Evolutionary conservation across 2,113 vertebrate species (phyloP).

Genomic region (Tupaia chinensis): DNA sequence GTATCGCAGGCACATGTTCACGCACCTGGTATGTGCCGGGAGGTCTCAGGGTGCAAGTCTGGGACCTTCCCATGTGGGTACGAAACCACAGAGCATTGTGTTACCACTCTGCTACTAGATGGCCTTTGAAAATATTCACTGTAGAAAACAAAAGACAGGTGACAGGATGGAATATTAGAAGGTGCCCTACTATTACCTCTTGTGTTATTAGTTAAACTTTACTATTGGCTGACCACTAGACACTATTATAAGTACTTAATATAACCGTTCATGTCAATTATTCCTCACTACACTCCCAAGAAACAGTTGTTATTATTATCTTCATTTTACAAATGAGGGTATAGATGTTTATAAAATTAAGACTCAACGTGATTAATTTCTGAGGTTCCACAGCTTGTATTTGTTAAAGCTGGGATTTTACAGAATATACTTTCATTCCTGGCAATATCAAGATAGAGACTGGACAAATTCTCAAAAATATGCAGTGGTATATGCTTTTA

Average conservation of each 20-base stretch:
- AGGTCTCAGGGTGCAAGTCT: too few relatives aligned
- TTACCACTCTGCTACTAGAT: too few relatives aligned
- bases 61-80: too few relatives aligned
- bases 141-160: not conserved
- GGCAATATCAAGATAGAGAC: not conserved
- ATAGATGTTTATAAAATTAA: not conserved
- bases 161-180: not conserved
- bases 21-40: too few relatives aligned
- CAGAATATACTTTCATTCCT: not conserved
- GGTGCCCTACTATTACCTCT: not conserved
- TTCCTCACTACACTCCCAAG: not conserved
- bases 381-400: not conserved
- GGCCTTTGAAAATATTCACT: too few relatives aligned
- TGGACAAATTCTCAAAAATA: not conserved
- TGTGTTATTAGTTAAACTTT: not conserved
- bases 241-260: not conserved
- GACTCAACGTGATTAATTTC: not conserved
- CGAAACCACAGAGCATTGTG: too few relatives aligned
- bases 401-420: not conserved
- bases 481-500: not conserved
- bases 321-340: conserved; percentile 8
- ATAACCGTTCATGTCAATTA: not conserved
- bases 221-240: not conserved
- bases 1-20: too few relatives aligned
- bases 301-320: not conserved